These are phyloP conservation scores for Drosophila diplacantha DNA, from an alignment of 2,888 invertebrate genomes.

Conservation along the genomic window DNA sequence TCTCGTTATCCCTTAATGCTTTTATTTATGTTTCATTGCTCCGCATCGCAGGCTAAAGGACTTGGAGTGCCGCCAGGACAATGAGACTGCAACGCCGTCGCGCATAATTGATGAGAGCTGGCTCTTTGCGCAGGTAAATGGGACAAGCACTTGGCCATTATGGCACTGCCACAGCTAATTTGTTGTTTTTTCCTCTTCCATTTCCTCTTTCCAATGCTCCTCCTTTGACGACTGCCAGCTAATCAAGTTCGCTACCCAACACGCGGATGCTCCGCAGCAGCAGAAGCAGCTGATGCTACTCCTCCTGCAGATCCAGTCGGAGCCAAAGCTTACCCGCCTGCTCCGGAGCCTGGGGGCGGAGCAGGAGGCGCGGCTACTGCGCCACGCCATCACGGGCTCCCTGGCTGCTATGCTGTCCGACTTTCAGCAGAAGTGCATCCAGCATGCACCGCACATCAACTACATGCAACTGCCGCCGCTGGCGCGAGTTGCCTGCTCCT, in stretches of 20 bases:
- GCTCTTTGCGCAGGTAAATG: conserved; percentile 76
- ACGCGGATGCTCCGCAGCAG: conserved; percentile 66
- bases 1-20: conserved; percentile 22
- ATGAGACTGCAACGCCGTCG: conserved; percentile 59
- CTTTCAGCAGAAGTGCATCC: conserved; percentile 77
- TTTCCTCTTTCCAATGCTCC: neutral
- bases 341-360: conserved; percentile 70
- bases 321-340: conserved; percentile 78
- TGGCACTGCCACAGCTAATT: conserved; percentile 47
- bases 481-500: conserved; percentile 73
- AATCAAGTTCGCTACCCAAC: conserved; percentile 75
- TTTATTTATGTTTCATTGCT: conserved; percentile 55
- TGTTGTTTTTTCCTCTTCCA: conserved; percentile 17
- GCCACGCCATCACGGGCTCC: conserved; percentile 79
- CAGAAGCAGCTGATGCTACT: conserved; percentile 73
- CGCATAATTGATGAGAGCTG: conserved; percentile 77
- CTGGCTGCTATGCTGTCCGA: conserved; percentile 79
- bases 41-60: conserved; percentile 58
- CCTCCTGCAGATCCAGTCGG: conserved; percentile 76
- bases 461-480: conserved; percentile 77
- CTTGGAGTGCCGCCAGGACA: conserved; percentile 54
- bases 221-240: conserved; percentile 57
- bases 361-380: conserved; percentile 78
- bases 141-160: conserved; percentile 38
- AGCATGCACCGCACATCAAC: conserved; percentile 77